phyloP scores from a whole-genome alignment of 2,888 invertebrate genomes.

The Penaeus monodon region DNA sequence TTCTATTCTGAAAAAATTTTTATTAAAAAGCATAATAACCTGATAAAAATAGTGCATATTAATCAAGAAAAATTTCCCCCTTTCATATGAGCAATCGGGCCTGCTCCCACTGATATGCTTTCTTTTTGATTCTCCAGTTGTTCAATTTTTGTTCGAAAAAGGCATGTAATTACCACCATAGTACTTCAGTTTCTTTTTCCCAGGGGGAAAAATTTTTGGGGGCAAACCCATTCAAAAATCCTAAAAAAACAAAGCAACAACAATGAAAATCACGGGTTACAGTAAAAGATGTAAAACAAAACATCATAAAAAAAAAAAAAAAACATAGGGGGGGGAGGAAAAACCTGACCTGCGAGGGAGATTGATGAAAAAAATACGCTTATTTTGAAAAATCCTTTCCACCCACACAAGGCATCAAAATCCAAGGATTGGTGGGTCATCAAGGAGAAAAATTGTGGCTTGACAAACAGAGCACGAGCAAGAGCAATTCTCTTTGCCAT shows the following conservation, averaged over 20 bases:
- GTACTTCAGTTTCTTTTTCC: constrained; percentile 91
- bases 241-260: constrained; percentile 32
- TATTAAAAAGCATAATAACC: not conserved
- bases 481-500: constrained; percentile 77
- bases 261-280: not conserved
- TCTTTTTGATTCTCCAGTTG: constrained; percentile 97
- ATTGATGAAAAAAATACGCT: constrained; percentile 95
- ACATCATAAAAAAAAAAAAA: too few relatives aligned
- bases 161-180: constrained; percentile 91
- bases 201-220: constrained; percentile 95
- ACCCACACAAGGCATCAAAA: constrained; percentile 99
- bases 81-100: constrained; percentile 99
- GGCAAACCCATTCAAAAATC: constrained; percentile 70
- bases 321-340: too few relatives aligned
- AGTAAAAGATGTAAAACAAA: too few relatives aligned
- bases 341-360: constrained; percentile 88
- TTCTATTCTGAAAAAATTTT: too few relatives aligned
- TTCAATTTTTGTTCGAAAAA: constrained; percentile 95
- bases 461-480: constrained; percentile 72
- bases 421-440: constrained; percentile 75
- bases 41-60: not conserved
- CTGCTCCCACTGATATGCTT: constrained; percentile 99
- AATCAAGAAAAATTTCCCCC: constrained; percentile 70
- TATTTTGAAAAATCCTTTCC: constrained; percentile 96
- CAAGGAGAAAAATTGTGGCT: constrained; percentile 75